Evolutionary conservation across 2,888 invertebrate species (phyloP).

Genomic region (Andrena marginata): DNA sequence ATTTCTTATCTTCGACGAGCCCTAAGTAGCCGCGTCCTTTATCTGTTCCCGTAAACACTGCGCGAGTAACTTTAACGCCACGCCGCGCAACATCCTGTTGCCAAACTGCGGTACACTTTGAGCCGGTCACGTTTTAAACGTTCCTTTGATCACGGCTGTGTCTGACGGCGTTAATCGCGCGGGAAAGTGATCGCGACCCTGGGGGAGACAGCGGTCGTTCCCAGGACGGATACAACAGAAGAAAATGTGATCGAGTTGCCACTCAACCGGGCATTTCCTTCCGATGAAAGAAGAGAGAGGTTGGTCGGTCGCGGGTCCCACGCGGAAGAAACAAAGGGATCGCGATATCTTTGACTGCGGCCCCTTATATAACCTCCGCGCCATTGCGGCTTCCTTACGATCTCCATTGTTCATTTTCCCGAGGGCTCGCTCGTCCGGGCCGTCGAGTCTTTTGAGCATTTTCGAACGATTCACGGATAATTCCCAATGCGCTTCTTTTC

Average conservation of each 20-base stretch:
- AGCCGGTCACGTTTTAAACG: neutral
- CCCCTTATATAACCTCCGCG: slow-evolving; percentile 68
- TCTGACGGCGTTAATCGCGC: slow-evolving; percentile 24
- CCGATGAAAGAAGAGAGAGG: slow-evolving; percentile 16
- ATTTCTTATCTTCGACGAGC: no score
- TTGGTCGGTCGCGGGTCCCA: slow-evolving; percentile 32
- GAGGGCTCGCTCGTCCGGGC: slow-evolving; percentile 77
- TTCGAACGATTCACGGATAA: slow-evolving; percentile 82
- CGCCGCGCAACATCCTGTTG: no score
- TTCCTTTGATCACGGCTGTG: neutral
- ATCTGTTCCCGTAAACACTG: no score
- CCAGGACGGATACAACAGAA: slow-evolving; percentile 1
- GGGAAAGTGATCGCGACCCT: slow-evolving; percentile 15
- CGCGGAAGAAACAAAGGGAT: slow-evolving; percentile 75
- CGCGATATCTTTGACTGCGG: slow-evolving; percentile 77
- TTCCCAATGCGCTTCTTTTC: slow-evolving; percentile 80
- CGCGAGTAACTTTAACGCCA: no score
- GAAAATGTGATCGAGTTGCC: slow-evolving; percentile 42
- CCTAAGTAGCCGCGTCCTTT: no score
- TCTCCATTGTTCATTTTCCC: slow-evolving; percentile 80
- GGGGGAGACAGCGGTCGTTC: neutral
- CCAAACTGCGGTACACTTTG: neutral
- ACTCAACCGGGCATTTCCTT: slow-evolving; percentile 44
- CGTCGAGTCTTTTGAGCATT: slow-evolving; percentile 80
- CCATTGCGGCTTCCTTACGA: slow-evolving; percentile 57